Evolutionary conservation across 2,888 invertebrate genomes (phyloP).

Genomic region (Aethes cnicana): DNA sequence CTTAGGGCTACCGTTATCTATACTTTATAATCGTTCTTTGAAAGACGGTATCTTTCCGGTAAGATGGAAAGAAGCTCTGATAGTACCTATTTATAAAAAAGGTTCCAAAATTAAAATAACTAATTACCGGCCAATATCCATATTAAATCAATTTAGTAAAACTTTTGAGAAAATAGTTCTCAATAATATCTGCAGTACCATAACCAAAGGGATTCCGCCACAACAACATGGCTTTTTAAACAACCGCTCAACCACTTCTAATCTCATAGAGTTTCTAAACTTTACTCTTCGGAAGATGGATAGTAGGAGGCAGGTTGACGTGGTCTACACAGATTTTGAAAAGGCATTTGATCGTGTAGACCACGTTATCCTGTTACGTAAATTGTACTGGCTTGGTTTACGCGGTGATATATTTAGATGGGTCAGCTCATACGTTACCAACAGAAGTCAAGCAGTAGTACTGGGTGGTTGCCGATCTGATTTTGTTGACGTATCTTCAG

Average conservation of each 20-base stretch:
- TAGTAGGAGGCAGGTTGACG: constrained; percentile 26
- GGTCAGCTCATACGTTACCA: constrained; percentile 30
- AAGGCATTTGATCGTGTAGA: constrained; percentile 30
- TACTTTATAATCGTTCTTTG: background rate
- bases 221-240: constrained; percentile 16
- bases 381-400: constrained; percentile 27
- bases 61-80: constrained; percentile 1
- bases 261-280: constrained; percentile 1
- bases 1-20: background rate
- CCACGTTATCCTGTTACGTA: constrained; percentile 28
- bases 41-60: background rate
- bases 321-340: constrained; percentile 29
- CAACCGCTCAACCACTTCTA: background rate
- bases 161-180: background rate
- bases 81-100: constrained; percentile 1
- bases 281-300: constrained; percentile 22
- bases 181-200: background rate
- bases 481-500: constrained; percentile 22
- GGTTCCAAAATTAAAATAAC: background rate
- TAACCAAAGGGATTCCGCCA: background rate
- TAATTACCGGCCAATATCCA: background rate
- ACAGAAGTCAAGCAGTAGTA: constrained; percentile 29
- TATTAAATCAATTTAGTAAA: background rate
- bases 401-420: constrained; percentile 31
- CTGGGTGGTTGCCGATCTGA: constrained; percentile 26